phyloP scores from a whole-genome alignment of 2,113 vertebrate species.

The Tamias sibiricus region DNA sequence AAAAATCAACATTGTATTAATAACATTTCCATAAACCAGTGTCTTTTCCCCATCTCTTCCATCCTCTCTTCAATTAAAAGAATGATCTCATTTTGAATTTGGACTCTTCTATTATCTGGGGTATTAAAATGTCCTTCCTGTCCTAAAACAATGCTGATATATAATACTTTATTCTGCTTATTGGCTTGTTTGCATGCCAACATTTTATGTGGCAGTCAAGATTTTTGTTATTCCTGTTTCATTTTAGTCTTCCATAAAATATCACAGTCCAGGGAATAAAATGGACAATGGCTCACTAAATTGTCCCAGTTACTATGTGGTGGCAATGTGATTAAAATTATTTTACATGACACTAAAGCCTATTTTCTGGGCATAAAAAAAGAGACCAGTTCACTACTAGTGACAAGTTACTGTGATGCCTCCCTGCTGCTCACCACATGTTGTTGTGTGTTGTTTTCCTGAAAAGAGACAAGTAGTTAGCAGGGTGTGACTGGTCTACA shows the following conservation, averaged over 20 bases:
- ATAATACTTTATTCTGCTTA: not conserved
- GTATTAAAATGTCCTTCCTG: not conserved
- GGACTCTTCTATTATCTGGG: not conserved
- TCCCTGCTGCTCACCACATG: no score
- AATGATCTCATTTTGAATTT: not conserved
- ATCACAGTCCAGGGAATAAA: not conserved
- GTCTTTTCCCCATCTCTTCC: not conserved
- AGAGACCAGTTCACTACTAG: not conserved
- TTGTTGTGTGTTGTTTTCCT: not conserved
- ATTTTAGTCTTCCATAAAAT: not conserved
- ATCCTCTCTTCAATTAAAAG: not conserved
- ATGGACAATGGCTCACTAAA: not conserved
- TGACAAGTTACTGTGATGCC: not conserved
- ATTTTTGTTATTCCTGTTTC: not conserved
- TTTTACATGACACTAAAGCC: not conserved
- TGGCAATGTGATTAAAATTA: not conserved
- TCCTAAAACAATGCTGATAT: not conserved
- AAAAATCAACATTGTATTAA: not conserved
- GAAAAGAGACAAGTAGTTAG: not conserved
- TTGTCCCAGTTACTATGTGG: not conserved
- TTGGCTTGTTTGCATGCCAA: not conserved
- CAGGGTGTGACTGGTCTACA: not conserved
- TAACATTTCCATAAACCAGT: not conserved
- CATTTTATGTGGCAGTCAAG: not conserved
- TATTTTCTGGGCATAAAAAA: not conserved